A percentile compares a stretch with the other conserved stretches of the same genome.
Conservation (phyloP, 2,888 invertebrate species). For the Drosophila fungiperda region DNA sequence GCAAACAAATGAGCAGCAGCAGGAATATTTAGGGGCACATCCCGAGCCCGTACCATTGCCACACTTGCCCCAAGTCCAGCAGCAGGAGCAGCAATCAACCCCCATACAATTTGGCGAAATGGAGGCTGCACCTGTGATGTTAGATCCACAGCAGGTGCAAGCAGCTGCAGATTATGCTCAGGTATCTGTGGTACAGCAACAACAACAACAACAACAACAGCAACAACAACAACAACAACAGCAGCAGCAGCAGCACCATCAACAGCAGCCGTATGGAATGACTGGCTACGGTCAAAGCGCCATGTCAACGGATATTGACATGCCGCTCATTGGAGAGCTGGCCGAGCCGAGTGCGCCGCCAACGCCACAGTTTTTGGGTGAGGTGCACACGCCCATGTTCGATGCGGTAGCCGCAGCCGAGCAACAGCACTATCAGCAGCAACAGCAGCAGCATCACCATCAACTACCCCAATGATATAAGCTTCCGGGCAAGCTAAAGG, state of each 20-base stretch:
- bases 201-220: slow-evolving; percentile 57
- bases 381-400: slow-evolving; percentile 83
- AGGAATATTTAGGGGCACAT: slow-evolving; percentile 46
- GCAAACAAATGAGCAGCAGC: slow-evolving; percentile 41
- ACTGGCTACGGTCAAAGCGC: slow-evolving; percentile 56
- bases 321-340: slow-evolving; percentile 81
- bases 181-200: slow-evolving; percentile 65
- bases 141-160: slow-evolving; percentile 67
- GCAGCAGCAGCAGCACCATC: slow-evolving; percentile 72
- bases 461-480: slow-evolving; percentile 76
- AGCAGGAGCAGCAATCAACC: slow-evolving; percentile 54
- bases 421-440: slow-evolving; percentile 82
- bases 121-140: slow-evolving; percentile 78
- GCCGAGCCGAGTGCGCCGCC: slow-evolving; percentile 82
- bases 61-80: slow-evolving; percentile 37
- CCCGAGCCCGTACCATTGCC: slow-evolving; percentile 33
- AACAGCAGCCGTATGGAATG: slow-evolving; percentile 70
- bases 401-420: slow-evolving; percentile 83
- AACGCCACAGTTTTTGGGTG: slow-evolving; percentile 82
- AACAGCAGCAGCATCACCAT: slow-evolving; percentile 73
- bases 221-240: slow-evolving; percentile 71
- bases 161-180: slow-evolving; percentile 59
- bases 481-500: slow-evolving; percentile 66
- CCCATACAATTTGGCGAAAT: slow-evolving; percentile 83
- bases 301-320: slow-evolving; percentile 79